These are phyloP conservation scores for Melipona quadrifasciata DNA, from an alignment of 1,140 invertebrate genomes.

Conservation along the genomic window DNA sequence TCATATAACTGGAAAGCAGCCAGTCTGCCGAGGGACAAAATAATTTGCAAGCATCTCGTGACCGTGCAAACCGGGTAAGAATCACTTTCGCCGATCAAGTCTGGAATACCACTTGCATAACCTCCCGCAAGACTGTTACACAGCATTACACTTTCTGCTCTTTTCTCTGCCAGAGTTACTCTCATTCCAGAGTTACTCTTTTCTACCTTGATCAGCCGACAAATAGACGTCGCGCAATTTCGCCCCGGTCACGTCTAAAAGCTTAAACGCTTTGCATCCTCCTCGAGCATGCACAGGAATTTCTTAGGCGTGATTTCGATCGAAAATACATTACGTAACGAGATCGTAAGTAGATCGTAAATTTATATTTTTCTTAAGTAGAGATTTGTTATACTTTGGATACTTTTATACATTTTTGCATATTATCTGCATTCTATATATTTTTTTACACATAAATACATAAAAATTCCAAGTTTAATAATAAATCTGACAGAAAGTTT, in stretches of 20 bases:
- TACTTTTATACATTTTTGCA: no score
- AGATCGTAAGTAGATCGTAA: no score
- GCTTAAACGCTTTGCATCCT: background rate
- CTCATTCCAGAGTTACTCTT: slow-evolving; percentile 46
- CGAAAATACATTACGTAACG: no score
- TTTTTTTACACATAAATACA: no score
- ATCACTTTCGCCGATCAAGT: slow-evolving; percentile 77
- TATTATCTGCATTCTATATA: no score
- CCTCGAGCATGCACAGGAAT: background rate
- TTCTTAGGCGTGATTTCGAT: no score
- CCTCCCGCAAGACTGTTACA: slow-evolving; percentile 69
- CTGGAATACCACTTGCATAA: slow-evolving; percentile 72
- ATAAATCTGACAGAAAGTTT: background rate
- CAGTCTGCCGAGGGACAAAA: background rate
- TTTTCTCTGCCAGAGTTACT: slow-evolving; percentile 44
- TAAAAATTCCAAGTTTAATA: background rate
- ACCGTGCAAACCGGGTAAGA: slow-evolving; percentile 54
- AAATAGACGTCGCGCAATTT: background rate
- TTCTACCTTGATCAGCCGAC: background rate
- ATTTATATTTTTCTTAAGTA: no score
- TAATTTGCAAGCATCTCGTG: slow-evolving; percentile 19
- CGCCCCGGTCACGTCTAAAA: background rate
- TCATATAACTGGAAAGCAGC: background rate
- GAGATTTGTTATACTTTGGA: no score
- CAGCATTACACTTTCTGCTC: slow-evolving; percentile 47